These are phyloP conservation scores for Papilio aristodemus DNA, from an alignment of 1,140 invertebrate genomes.

Conservation along the genomic window DNA sequence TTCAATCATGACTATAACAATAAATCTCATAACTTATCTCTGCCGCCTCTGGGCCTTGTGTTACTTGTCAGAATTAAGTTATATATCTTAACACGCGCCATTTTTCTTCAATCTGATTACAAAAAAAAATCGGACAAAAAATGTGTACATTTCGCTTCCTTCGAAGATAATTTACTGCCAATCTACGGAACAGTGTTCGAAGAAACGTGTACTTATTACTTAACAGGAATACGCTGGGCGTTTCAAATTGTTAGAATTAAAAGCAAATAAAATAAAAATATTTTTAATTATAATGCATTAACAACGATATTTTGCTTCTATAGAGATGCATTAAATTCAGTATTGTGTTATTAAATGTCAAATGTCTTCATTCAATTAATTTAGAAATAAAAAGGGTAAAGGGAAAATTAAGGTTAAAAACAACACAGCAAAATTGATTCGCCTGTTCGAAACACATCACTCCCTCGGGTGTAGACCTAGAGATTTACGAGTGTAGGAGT, in stretches of 20 bases:
- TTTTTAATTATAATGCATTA: no score
- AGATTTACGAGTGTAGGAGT: constrained; percentile 8
- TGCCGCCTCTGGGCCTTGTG: constrained; percentile 4
- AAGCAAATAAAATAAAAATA: no score
- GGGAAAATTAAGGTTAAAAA: background rate
- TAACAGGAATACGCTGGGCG: background rate
- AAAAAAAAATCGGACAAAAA: background rate
- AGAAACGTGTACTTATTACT: background rate
- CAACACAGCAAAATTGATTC: constrained; percentile 10
- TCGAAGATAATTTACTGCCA: constrained; percentile 10
- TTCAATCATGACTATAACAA: background rate
- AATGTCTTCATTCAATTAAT: background rate
- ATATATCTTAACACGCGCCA: background rate
- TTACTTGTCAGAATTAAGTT: constrained; percentile 13
- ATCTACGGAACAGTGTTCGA: background rate
- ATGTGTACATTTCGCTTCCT: background rate
- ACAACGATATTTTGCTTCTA: no score
- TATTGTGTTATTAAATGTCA: no score
- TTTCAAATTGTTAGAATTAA: no score
- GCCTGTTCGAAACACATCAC: constrained; percentile 8
- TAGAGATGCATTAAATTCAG: no score
- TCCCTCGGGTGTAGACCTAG: background rate
- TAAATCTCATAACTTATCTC: constrained; percentile 5
- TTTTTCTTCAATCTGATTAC: constrained; percentile 3
- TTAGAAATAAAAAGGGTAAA: background rate